phyloP scores from a whole-genome alignment of 1,140 invertebrate genomes.

The Drosophila tani region DNA sequence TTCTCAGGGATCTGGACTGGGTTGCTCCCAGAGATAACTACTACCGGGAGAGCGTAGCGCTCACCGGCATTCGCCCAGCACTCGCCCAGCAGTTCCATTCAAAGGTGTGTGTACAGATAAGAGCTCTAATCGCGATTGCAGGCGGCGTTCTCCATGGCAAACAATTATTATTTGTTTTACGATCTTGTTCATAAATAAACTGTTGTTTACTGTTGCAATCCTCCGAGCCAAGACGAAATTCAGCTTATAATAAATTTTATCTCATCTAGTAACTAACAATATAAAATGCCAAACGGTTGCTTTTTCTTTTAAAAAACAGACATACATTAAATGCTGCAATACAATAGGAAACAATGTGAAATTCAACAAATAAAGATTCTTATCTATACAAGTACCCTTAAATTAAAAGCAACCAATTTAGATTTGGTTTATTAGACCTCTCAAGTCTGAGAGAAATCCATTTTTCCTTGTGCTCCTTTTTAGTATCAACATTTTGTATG shows the following conservation, averaged over 20 bases:
- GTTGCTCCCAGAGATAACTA: conserved; percentile 1
- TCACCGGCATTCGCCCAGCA: neutral
- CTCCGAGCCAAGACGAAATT: neutral
- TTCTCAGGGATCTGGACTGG: neutral
- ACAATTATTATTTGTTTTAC: conserved; percentile 28
- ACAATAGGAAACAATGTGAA: neutral
- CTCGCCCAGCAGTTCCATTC: neutral
- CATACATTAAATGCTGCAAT: neutral
- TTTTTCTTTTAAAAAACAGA: neutral
- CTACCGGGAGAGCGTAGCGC: conserved; percentile 4
- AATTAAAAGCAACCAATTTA: neutral
- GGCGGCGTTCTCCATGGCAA: conserved; percentile 12
- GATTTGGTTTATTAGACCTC: neutral
- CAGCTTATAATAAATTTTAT: too few species aligned
- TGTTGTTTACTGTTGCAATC: conserved; percentile 11
- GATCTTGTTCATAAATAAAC: conserved; percentile 3
- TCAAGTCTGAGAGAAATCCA: neutral
- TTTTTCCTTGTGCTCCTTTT: neutral
- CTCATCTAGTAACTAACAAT: neutral
- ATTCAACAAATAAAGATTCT: neutral
- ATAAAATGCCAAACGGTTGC: too few species aligned
- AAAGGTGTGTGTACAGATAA: conserved; percentile 17
- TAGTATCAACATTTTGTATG: neutral
- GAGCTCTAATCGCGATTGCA: conserved; percentile 25
- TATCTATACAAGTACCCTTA: neutral